These are phyloP conservation scores for Oenanthe oenanthe DNA, from an alignment of 2,113 vertebrate genomes.

Conservation along the genomic window DNA sequence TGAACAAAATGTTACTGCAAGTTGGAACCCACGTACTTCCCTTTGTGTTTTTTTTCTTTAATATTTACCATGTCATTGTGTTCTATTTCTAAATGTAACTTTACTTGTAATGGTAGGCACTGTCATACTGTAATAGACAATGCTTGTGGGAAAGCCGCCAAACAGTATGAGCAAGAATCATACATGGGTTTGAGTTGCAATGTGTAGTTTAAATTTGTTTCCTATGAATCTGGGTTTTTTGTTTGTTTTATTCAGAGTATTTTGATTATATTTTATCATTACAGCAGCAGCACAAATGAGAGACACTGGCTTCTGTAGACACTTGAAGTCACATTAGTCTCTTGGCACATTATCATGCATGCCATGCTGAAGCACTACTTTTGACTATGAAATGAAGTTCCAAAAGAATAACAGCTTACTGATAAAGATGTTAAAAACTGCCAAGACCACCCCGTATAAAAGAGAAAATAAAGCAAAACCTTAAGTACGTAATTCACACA, in stretches of 20 bases:
- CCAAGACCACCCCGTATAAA: neutral
- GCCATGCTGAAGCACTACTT: neutral
- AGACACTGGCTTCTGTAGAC: neutral
- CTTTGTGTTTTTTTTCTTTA: neutral
- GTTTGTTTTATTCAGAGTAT: neutral
- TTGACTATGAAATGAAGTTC: neutral
- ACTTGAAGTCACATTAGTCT: neutral
- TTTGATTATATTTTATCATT: neutral
- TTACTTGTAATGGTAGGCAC: neutral
- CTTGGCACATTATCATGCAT: neutral
- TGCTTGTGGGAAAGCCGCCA: neutral
- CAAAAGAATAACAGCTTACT: neutral
- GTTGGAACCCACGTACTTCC: constrained; percentile 19
- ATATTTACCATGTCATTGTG: constrained; percentile 45
- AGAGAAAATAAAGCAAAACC: neutral
- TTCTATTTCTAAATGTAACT: constrained; percentile 25
- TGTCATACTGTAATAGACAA: neutral
- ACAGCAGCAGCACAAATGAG: neutral
- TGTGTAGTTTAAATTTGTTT: neutral
- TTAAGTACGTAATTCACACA: neutral
- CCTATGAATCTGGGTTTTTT: neutral
- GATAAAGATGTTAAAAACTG: neutral
- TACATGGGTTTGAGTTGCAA: neutral
- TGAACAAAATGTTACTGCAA: constrained; percentile 20
- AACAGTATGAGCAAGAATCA: neutral